Evolutionary conservation across 2,888 invertebrate species (phyloP).

Genomic region (Hydriomena furcata): DNA sequence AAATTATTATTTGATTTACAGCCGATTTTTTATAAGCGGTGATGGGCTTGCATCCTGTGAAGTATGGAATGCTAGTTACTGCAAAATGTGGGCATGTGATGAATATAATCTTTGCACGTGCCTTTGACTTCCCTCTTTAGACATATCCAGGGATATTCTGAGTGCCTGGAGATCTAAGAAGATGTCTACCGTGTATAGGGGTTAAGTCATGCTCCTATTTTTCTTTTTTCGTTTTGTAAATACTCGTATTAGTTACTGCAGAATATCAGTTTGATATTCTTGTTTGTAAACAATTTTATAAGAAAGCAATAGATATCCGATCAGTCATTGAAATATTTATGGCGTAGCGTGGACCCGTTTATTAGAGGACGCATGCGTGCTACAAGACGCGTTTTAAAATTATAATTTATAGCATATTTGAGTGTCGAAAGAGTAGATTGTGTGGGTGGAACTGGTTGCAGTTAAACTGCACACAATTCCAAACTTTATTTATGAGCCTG

Average conservation of each 20-base stretch:
- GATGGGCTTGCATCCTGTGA: too few species aligned
- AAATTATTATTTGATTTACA: too few species aligned
- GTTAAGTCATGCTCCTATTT: background rate
- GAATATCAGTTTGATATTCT: too few species aligned
- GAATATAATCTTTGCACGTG: too few species aligned
- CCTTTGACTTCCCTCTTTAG: too few species aligned
- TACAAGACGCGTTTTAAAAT: constrained; percentile 70
- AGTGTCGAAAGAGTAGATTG: constrained; percentile 74
- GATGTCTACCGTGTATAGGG: too few species aligned
- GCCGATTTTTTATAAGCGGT: too few species aligned
- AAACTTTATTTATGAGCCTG: constrained; percentile 1
- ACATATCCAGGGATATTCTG: too few species aligned
- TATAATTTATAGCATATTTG: constrained; percentile 77
- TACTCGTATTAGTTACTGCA: background rate
- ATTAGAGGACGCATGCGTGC: constrained; percentile 46
- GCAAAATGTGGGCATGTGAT: too few species aligned
- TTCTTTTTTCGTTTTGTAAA: background rate
- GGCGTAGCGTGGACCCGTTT: constrained; percentile 49
- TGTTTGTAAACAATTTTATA: constrained; percentile 15
- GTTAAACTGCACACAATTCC: constrained; percentile 20
- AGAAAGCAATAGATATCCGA: constrained; percentile 16
- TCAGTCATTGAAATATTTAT: constrained; percentile 48
- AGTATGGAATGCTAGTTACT: too few species aligned
- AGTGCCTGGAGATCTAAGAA: too few species aligned
- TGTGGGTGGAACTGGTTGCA: constrained; percentile 67